Evolutionary conservation across 2,113 vertebrate genomes (phyloP).

Genomic region (Ascaphus truei): DNA sequence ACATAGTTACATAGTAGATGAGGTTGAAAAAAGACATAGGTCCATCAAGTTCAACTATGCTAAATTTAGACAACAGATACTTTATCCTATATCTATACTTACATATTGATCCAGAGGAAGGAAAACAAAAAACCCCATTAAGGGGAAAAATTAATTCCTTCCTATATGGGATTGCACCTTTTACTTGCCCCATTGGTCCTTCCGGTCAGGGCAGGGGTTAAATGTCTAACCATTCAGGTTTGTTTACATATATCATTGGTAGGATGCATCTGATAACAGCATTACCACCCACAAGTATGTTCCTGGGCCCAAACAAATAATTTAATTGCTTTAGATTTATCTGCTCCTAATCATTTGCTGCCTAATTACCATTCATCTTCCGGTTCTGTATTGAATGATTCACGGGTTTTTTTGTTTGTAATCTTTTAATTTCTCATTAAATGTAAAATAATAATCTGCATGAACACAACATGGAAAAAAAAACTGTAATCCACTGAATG

Average conservation of each 20-base stretch:
- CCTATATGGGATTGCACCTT: no score
- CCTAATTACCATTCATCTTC: constrained; percentile 68
- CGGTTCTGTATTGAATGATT: constrained; percentile 65
- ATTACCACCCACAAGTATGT: constrained; percentile 49
- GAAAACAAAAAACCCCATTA: no score
- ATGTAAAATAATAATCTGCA: constrained; percentile 64
- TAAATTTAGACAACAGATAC: no score
- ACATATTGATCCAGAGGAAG: no score
- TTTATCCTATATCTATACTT: no score
- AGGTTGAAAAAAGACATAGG: no score
- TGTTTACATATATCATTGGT: background rate
- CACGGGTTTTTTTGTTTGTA: constrained; percentile 65
- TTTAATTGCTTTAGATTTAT: constrained; percentile 68
- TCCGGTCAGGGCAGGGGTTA: no score
- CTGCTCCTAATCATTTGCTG: constrained; percentile 53
- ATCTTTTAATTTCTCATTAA: constrained; percentile 73
- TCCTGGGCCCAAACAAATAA: constrained; percentile 58
- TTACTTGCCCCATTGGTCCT: no score
- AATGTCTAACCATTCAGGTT: no score
- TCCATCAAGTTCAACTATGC: no score
- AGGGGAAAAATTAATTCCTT: no score
- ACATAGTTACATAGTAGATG: no score
- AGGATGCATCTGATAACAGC: constrained; percentile 44
- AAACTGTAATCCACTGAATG: constrained; percentile 68
- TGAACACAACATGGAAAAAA: constrained; percentile 57